Base-by-base conservation (phyloP, 2,113 vertebrate species). In the Ochotona princeps region DNA sequence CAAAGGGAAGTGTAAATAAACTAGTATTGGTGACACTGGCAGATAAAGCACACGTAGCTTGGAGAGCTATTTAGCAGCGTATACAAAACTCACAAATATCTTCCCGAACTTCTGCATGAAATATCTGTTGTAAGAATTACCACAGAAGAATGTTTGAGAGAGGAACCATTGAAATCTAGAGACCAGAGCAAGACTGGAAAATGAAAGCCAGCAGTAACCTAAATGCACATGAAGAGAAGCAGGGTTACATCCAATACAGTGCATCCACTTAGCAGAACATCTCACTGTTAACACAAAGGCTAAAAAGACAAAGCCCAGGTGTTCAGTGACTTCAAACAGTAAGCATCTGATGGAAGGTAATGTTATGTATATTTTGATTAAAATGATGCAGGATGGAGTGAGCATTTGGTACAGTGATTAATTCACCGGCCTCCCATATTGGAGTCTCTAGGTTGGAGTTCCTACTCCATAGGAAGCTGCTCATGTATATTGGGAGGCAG, bases 1-100 rank as follows among this genome's bases (percentile, higher is more conserved):
- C 82, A 90, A 94, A 96, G 28, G 60, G 86, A 86, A 93, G 54
- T 32, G 38, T 57, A 83, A 83, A 90, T 92, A 78, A 78, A 17
- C 20, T 65, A 21, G 17, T 63, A 14, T 35, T 83, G 44, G 44
- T 94, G 67, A 73, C 44, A 30, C 17, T 74, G 32, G 26, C 28
- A 15, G 30, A 78, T 63, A 14, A 75, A 65, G 54, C 23, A 51
- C 23, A 28, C 1, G 0, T 25, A 38, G n/a, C 81, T 83, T 73
- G 61, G 63, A n/a, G 51, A 47, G n/a, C 30, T 78, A 1, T 30
- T 67, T 70, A 93, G 73, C 21, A 63, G 8, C 30, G 20, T 8
- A 1, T 30, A 23, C 21, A 30, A 51, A 17, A 61, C 26, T 83
- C n/a, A 70, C 57, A 87, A 65, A 61, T 85, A 83, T 82, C 57